Evolutionary conservation across 2,797 vertebrate genomes (phyloP).

Genomic region (Graptemys geographica): DNA sequence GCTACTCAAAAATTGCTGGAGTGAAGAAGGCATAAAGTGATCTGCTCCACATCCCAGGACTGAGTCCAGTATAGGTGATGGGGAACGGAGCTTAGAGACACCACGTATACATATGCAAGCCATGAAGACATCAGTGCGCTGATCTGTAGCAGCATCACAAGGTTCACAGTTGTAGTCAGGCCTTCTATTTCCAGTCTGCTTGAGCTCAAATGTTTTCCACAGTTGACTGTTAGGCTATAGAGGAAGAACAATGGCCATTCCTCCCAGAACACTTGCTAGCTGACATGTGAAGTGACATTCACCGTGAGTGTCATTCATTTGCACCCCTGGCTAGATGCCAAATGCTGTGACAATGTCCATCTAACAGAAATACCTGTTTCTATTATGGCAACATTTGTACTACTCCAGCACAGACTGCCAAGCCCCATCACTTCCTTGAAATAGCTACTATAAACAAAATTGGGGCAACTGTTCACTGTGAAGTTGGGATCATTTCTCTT

Average conservation of each 20-base stretch:
- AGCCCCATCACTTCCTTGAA: background rate
- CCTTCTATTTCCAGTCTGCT: background rate
- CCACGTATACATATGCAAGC: background rate
- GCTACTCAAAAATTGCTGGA: conserved; percentile 11
- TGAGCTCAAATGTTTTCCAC: background rate
- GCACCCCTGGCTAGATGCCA: background rate
- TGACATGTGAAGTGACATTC: background rate
- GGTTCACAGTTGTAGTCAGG: background rate
- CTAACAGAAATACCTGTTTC: background rate
- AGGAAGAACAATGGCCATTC: background rate
- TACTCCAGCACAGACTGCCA: background rate
- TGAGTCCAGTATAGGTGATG: background rate
- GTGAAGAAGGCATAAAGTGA: conserved; percentile 17
- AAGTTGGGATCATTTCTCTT: background rate
- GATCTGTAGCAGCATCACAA: background rate
- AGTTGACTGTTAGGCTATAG: background rate
- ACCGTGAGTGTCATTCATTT: background rate
- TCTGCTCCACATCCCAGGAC: background rate
- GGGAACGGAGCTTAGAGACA: background rate
- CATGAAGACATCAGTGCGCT: background rate
- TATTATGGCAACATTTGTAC: background rate
- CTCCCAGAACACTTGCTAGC: background rate
- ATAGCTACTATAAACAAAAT: background rate
- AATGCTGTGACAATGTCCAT: background rate
- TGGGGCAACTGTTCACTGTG: background rate